Conservation (phyloP, 2,888 invertebrate species). For the Drosophila maculinotata region DNA sequence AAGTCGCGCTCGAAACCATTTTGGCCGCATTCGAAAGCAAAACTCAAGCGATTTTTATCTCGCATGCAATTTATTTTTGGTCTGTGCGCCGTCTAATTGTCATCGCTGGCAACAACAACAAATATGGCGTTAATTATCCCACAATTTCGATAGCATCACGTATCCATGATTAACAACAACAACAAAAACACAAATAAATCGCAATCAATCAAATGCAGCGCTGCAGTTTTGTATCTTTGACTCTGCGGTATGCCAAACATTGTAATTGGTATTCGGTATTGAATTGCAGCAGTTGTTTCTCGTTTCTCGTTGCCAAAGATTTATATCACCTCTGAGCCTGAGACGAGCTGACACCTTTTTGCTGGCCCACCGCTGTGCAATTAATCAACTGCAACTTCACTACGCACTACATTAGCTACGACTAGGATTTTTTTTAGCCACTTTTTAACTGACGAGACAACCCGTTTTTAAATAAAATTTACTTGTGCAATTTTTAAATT, state of each 20-base stretch:
- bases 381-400: slow-evolving; percentile 56
- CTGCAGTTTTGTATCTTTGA: slow-evolving; percentile 54
- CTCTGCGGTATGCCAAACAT: slow-evolving; percentile 68
- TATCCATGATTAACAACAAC: slow-evolving; percentile 73
- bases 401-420: slow-evolving; percentile 21
- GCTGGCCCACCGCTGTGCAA: slow-evolving; percentile 60
- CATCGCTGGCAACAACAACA: slow-evolving; percentile 48
- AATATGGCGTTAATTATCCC: slow-evolving; percentile 80
- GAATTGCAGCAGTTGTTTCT: slow-evolving; percentile 33
- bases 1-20: slow-evolving; percentile 52
- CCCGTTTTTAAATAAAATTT: background rate
- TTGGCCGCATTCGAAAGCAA: slow-evolving; percentile 56
- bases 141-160: slow-evolving; percentile 80
- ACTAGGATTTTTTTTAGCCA: slow-evolving; percentile 7
- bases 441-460: background rate
- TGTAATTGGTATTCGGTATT: slow-evolving; percentile 72
- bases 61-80: slow-evolving; percentile 70
- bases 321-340: slow-evolving; percentile 61
- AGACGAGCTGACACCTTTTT: slow-evolving; percentile 49
- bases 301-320: slow-evolving; percentile 54
- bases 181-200: slow-evolving; percentile 42
- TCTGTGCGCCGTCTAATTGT: slow-evolving; percentile 47
- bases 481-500: too few relatives aligned
- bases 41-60: slow-evolving; percentile 55
- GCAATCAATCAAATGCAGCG: slow-evolving; percentile 74